Evolutionary conservation across 1,140 invertebrate genomes (phyloP).

Genomic region (Nylanderia fulva): DNA sequence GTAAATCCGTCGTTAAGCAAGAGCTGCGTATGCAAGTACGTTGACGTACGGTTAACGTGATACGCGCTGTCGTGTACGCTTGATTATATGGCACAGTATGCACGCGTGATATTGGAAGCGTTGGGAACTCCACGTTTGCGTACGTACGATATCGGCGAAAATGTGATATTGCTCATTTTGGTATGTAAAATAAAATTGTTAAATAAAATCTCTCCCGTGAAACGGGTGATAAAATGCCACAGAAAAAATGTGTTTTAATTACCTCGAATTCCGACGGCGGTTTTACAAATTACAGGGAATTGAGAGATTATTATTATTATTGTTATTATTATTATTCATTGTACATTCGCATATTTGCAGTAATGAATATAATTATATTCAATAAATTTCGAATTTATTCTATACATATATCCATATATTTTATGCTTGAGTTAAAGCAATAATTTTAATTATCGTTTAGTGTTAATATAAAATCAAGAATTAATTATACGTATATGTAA

Average conservation of each 20-base stretch:
- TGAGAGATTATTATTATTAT: not conserved
- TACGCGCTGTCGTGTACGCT: slow-evolving; percentile 24
- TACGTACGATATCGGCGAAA: not conserved
- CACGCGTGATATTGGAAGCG: slow-evolving; percentile 5
- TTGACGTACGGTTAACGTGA: slow-evolving; percentile 25
- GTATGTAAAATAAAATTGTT: not conserved
- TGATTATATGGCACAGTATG: not conserved
- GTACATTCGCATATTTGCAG: not conserved
- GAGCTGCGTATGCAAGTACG: slow-evolving; percentile 15
- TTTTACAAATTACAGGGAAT: not conserved
- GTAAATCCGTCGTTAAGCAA: slow-evolving; percentile 9
- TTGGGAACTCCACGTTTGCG: not conserved
- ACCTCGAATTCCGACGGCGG: not conserved
- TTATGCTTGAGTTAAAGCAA: not conserved
- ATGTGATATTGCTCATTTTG: not conserved
- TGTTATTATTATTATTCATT: not conserved
- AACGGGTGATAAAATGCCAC: not conserved
- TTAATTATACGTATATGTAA: not conserved
- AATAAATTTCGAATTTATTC: not conserved
- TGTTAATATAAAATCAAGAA: not conserved
- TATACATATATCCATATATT: not conserved
- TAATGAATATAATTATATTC: slow-evolving; percentile 2
- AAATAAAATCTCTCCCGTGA: not conserved
- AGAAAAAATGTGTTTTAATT: not conserved
- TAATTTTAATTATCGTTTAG: not conserved